Conservation (phyloP, 2,888 invertebrate species). For the Chrysotoxum bicinctum region DNA sequence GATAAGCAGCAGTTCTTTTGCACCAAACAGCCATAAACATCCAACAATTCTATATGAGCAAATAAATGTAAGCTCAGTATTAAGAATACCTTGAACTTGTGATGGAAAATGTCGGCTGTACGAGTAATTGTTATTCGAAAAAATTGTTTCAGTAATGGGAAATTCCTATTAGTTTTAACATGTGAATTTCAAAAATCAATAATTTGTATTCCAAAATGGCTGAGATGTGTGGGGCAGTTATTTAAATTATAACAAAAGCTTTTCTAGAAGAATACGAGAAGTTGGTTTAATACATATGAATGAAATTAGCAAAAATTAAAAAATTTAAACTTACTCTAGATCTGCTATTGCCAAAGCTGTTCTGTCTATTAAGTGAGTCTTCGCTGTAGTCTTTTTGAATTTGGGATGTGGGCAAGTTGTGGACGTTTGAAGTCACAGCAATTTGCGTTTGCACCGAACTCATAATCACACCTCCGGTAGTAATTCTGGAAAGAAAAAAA, state of each 20-base stretch:
- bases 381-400: constrained; percentile 78
- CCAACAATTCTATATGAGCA: constrained; percentile 30
- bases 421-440: constrained; percentile 81
- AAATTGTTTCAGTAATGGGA: constrained; percentile 33
- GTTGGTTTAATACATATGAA: neutral
- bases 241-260: neutral
- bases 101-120: constrained; percentile 44
- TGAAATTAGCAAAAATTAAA: neutral
- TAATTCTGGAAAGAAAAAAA: constrained; percentile 75
- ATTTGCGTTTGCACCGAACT: constrained; percentile 82
- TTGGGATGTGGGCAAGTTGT: constrained; percentile 77
- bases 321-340: constrained; percentile 78
- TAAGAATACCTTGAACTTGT: constrained; percentile 45
- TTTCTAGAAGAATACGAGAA: neutral
- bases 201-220: constrained; percentile 10
- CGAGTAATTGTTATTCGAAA: constrained; percentile 37
- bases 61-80: neutral
- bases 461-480: constrained; percentile 81
- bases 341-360: constrained; percentile 80
- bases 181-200: neutral
- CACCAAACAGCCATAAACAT: constrained; percentile 1
- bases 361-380: constrained; percentile 79
- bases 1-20: constrained; percentile 34
- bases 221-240: neutral
- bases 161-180: constrained; percentile 52